phyloP scores from a whole-genome alignment of 1,140 invertebrate genomes.

The Apis cerana region DNA sequence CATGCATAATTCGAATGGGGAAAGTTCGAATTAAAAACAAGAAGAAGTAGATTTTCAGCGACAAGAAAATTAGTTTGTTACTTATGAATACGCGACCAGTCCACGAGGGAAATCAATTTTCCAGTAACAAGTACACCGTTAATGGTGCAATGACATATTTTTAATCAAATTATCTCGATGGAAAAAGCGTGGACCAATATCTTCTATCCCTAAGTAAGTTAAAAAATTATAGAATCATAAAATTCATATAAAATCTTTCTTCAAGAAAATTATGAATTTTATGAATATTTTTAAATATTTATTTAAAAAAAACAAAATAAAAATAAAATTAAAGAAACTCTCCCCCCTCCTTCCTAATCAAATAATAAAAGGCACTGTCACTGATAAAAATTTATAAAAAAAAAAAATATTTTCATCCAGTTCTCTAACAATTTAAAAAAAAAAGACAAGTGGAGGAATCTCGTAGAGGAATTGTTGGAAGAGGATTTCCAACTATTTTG shows the following conservation, averaged over 20 bases:
- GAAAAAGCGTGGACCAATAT: background rate
- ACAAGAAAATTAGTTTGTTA: conserved; percentile 7
- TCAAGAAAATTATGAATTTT: too few species aligned
- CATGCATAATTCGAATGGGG: background rate
- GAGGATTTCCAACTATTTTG: background rate
- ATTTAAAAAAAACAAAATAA: too few species aligned
- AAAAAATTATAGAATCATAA: background rate
- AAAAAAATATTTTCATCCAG: background rate
- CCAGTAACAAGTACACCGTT: background rate
- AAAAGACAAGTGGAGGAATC: too few species aligned
- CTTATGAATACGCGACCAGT: background rate
- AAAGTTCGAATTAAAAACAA: background rate
- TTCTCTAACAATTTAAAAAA: too few species aligned
- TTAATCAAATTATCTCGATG: background rate
- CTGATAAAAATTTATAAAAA: too few species aligned
- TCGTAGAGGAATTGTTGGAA: background rate
- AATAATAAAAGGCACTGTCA: too few species aligned
- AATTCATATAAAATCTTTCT: background rate
- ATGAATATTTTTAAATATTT: too few species aligned
- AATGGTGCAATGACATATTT: background rate
- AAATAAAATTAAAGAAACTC: too few species aligned
- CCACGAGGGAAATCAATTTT: conserved; percentile 16
- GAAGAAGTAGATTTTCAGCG: background rate
- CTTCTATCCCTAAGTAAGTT: background rate
- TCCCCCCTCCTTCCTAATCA: too few species aligned